These are phyloP conservation scores for Paraescarpia echinospica DNA, from an alignment of 1,140 invertebrate genomes.

Conservation along the genomic window DNA sequence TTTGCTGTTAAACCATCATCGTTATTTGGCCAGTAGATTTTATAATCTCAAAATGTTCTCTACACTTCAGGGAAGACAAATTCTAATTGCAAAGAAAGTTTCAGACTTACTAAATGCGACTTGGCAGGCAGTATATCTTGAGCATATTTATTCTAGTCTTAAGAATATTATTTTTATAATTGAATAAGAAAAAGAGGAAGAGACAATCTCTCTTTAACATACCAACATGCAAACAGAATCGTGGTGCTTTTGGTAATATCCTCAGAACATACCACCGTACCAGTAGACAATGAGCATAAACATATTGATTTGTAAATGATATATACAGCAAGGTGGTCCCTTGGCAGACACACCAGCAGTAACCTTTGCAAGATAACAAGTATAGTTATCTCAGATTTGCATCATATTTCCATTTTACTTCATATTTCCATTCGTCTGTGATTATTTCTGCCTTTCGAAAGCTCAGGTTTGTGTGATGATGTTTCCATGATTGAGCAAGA, in stretches of 20 bases:
- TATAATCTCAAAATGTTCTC: too few relatives aligned
- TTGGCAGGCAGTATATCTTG: too few relatives aligned
- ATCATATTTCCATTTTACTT: neutral
- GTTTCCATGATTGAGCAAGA: too few relatives aligned
- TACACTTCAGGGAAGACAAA: too few relatives aligned
- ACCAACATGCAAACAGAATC: neutral
- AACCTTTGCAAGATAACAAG: neutral
- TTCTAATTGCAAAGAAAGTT: too few relatives aligned
- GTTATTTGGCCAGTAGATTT: too few relatives aligned
- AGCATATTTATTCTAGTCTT: too few relatives aligned
- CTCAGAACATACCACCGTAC: neutral
- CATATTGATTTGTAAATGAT: neutral
- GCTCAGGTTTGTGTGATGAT: neutral
- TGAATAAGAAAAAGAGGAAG: too few relatives aligned
- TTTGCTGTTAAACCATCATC: too few relatives aligned
- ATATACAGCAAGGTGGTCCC: neutral
- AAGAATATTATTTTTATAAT: too few relatives aligned
- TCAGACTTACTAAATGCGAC: too few relatives aligned
- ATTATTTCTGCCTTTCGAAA: neutral
- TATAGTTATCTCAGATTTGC: neutral
- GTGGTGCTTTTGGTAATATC: neutral
- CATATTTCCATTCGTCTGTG: neutral
- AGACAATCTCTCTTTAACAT: too few relatives aligned
- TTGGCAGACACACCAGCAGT: neutral
- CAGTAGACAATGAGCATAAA: neutral